A percentile compares a stretch with the other conserved stretches of the same genome.
Conservation (phyloP, 2,888 invertebrate species). For the Dasysyrphus tricinctus region DNA sequence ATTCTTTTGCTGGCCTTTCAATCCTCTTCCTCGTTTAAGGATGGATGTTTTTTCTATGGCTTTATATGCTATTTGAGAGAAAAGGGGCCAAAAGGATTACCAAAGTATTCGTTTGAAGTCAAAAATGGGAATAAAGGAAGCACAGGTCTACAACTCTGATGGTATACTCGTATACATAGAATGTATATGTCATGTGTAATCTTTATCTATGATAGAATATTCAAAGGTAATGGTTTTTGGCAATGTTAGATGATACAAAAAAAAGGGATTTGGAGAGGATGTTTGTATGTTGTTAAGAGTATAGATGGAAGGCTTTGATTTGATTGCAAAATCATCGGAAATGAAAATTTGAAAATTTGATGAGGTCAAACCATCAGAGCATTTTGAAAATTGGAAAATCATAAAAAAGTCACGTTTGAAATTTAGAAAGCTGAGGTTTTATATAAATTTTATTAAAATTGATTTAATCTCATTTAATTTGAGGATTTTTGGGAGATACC, state of each 20-base stretch:
- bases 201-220: conserved; percentile 23
- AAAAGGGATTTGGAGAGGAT: background rate
- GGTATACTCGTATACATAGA: background rate
- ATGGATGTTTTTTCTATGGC: conserved; percentile 15
- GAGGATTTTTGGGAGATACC: background rate
- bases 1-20: conserved; percentile 25
- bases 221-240: conserved; percentile 33
- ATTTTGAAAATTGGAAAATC: conserved; percentile 7
- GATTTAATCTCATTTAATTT: background rate
- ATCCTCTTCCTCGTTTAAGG: conserved; percentile 8
- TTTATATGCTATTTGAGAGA: conserved; percentile 7
- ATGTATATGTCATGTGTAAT: conserved; percentile 1
- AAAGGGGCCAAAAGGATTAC: conserved; percentile 40
- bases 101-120: conserved; percentile 45
- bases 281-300: background rate
- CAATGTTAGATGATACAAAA: background rate
- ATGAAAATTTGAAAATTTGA: conserved; percentile 38
- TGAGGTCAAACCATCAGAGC: background rate
- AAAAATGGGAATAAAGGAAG: conserved; percentile 2
- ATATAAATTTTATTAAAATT: background rate
- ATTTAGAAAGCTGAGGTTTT: conserved; percentile 5
- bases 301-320: conserved; percentile 19
- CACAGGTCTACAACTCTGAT: background rate
- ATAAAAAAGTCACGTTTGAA: conserved; percentile 1
- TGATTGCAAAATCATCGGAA: conserved; percentile 45